Evolutionary conservation across 2,888 invertebrate genomes (phyloP), one percentile per base, ranked within the genome.

Genomic region (Mesorhabditis spiculigera): DNA sequence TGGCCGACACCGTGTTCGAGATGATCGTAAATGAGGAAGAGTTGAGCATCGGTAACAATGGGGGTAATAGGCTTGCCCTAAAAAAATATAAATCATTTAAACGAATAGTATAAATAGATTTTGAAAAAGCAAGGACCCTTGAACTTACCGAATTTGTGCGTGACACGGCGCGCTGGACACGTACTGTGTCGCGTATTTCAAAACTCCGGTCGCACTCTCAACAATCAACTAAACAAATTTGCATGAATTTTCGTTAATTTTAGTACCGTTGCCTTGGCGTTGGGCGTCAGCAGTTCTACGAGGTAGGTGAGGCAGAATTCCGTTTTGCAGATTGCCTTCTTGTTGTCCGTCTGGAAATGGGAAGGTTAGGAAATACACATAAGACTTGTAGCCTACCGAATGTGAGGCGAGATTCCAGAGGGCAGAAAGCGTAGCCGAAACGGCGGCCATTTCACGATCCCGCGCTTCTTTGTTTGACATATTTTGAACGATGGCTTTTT

Each of bases 381-480:
- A 28, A 28, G 28, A 28, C 28, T 28, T 28, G 28, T 28, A 28
- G 28, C 28, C 28, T 28, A 71, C 68, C 10, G 82, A 84, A 66
- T 81, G 80, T 5, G 78, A 74, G 4, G 82, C 80, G 61, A 83
- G 68, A 72, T 83, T 83, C 83, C 83, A 83, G 2, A 83, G 71
- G 0, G 82, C 83, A 5, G 79, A 77, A 6, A 84, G 73, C 5
- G 76, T 73, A n/a, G 82, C 80, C 43, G 73, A 71, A 5, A 82
- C 73, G 61, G 76, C 74, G 44, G 75, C 80, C 65, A 41, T 41
- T 66, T 79, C 76, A 4, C 42, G 13, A 6, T 67, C 43, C 28
- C 28, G 28, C 28, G 28, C 28, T 28, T 28, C 28, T 28, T 28
- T 28, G 28, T 28, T 28, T 28, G 28, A 28, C 28, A 28, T 28